Evolutionary conservation across 2,888 invertebrate genomes (phyloP), one percentile per base, ranked within the genome.

Genomic region (Drosophila ezoana): DNA sequence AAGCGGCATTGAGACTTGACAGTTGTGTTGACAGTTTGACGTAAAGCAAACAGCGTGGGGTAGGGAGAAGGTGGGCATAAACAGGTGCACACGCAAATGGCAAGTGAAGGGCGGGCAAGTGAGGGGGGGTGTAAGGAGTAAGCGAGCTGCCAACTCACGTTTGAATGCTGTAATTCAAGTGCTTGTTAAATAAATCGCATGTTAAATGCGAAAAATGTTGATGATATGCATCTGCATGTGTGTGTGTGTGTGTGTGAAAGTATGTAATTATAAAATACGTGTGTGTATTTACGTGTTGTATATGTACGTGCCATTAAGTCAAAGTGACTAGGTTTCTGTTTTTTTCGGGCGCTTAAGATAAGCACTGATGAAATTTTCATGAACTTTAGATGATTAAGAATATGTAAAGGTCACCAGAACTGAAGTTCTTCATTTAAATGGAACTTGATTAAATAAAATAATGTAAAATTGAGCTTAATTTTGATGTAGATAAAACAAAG

Each of bases 181-280:
- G 76, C 77, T 73, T 63, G 69, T 69, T 76, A 76, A 76, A 76
- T 76, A 76, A 76, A 76, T 76, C 77, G 72, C 58, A 62, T 63
- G 72, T 62, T 72, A 76, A 64, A 61, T 62, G 63, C 58, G 64
- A 56, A 72, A 76, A 76, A 76, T 60, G 59, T 71, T 72, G 56
- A 75, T 63, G 76, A 75, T 75, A 61, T 71, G 41, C 60, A 48
- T 45, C 44, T 49, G 49, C 49, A 48, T 38, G 16, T 40, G 10
- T 10, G 16, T 40, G 49, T 16, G 44, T 14, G 18, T 28, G 10
- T 28, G 18, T 8, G 18, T 37, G 20, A 28, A 28, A 8, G 28
- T 28, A 28, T 28, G 28, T 28, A 28, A 28, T 28, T 28, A 28
- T 28, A 8, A 28, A 28, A 8, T 28, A 48, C 28, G 41, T 48